Evolutionary conservation across 2,113 vertebrate genomes (phyloP).

Genomic region (Austrofundulus limnaeus): DNA sequence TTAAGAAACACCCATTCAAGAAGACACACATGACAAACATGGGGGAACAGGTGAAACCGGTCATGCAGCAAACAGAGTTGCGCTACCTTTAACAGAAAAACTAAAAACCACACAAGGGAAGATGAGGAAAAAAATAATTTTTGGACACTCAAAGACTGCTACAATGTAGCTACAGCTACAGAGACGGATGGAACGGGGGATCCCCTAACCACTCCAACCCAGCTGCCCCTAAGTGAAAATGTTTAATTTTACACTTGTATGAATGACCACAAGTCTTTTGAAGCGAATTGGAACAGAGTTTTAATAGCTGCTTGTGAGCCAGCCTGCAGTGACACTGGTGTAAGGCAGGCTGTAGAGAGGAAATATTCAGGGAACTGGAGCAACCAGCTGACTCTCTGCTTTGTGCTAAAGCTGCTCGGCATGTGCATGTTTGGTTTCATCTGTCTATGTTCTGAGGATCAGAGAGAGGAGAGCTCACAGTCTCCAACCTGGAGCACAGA

Average conservation of each 20-base stretch:
- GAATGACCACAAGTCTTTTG: not conserved
- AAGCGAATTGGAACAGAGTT: not conserved
- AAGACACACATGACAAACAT: too few relatives aligned
- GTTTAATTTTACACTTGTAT: not conserved
- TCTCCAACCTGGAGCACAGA: constrained; percentile 41
- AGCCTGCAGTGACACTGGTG: constrained; percentile 27
- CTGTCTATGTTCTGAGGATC: constrained; percentile 38
- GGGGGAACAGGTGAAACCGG: too few relatives aligned
- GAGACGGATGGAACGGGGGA: too few relatives aligned
- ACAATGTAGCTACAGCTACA: too few relatives aligned
- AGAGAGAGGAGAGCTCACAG: constrained; percentile 31
- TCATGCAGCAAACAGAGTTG: too few relatives aligned
- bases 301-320: not conserved
- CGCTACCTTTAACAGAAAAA: too few relatives aligned
- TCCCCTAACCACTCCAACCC: too few relatives aligned
- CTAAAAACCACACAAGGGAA: too few relatives aligned
- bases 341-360: constrained; percentile 1
- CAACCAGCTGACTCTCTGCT: constrained; percentile 56
- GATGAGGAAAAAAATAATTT: too few relatives aligned
- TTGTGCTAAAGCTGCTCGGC: constrained; percentile 55
- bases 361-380: constrained; percentile 34
- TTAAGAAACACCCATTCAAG: too few relatives aligned
- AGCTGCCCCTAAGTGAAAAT: too few relatives aligned
- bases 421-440: constrained; percentile 72
- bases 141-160: too few relatives aligned